Evolutionary conservation across 2,797 vertebrate species (phyloP).

Genomic region (Mus minutoides): DNA sequence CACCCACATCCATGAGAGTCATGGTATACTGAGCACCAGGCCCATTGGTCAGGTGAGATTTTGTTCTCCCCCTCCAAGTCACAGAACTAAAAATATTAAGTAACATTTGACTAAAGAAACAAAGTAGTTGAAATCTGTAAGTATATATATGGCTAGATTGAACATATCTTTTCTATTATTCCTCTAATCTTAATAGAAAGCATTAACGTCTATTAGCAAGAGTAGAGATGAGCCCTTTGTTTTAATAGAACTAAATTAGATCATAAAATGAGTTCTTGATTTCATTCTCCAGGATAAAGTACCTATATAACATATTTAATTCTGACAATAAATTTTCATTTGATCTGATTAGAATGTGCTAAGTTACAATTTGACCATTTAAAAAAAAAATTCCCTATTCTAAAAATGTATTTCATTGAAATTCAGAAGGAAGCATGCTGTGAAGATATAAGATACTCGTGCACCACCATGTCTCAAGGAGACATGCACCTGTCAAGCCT

Average conservation of each 20-base stretch:
- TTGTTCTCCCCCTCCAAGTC: neutral
- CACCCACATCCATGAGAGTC: neutral
- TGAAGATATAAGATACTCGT: neutral
- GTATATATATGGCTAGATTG: neutral
- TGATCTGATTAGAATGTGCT: neutral
- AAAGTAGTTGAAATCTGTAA: slow-evolving; percentile 10
- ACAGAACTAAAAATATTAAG: neutral
- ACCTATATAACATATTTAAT: neutral
- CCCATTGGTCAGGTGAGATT: neutral
- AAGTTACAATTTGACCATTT: neutral
- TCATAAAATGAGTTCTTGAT: neutral
- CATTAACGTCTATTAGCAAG: neutral
- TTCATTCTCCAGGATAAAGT: slow-evolving; percentile 25
- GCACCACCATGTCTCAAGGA: neutral
- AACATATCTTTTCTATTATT: neutral
- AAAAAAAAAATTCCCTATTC: neutral
- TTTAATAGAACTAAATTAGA: neutral
- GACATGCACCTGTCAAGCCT: neutral
- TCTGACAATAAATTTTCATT: slow-evolving; percentile 15
- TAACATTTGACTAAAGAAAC: slow-evolving; percentile 35
- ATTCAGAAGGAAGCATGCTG: neutral
- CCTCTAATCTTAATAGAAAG: neutral
- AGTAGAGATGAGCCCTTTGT: neutral
- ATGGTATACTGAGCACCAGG: neutral
- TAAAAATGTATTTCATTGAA: slow-evolving; percentile 2